phyloP scores from a whole-genome alignment of 2,113 vertebrate species.

The Haemorhous mexicanus region DNA sequence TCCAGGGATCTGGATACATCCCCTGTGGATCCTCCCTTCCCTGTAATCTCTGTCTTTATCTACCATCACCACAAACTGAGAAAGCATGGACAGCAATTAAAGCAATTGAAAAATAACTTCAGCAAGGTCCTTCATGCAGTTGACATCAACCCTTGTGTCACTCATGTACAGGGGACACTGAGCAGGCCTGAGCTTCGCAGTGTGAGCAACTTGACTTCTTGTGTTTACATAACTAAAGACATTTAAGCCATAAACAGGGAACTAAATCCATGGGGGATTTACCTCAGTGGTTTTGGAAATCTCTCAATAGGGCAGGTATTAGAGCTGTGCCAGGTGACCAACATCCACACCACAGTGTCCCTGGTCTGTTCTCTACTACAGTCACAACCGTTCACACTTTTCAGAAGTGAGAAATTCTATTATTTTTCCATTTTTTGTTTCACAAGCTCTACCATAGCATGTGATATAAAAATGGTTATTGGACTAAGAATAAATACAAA shows the following conservation, averaged over 20 bases:
- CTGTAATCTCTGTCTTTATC: not conserved
- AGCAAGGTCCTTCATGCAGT: not conserved
- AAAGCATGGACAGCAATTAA: not conserved
- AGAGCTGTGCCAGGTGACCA: not conserved
- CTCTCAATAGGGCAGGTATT: not conserved
- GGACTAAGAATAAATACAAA: constrained; percentile 41
- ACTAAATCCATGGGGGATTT: not conserved
- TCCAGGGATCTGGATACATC: not conserved
- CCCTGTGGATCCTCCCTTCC: not conserved
- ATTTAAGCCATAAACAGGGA: not conserved
- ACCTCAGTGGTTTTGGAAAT: not conserved
- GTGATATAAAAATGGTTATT: not conserved
- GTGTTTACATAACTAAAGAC: not conserved
- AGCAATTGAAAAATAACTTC: not conserved
- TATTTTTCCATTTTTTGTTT: not conserved
- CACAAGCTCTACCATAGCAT: not conserved
- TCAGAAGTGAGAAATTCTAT: not conserved
- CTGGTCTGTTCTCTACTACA: not conserved
- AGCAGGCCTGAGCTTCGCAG: not conserved
- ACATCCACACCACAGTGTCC: not conserved
- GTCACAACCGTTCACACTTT: not conserved
- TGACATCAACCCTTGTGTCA: not conserved
- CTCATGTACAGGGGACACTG: not conserved
- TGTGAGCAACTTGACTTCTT: not conserved
- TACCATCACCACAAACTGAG: not conserved